phyloP scores from a whole-genome alignment of 53 echinoderm and acorn worm species.

The Pentamera pediparva region DNA sequence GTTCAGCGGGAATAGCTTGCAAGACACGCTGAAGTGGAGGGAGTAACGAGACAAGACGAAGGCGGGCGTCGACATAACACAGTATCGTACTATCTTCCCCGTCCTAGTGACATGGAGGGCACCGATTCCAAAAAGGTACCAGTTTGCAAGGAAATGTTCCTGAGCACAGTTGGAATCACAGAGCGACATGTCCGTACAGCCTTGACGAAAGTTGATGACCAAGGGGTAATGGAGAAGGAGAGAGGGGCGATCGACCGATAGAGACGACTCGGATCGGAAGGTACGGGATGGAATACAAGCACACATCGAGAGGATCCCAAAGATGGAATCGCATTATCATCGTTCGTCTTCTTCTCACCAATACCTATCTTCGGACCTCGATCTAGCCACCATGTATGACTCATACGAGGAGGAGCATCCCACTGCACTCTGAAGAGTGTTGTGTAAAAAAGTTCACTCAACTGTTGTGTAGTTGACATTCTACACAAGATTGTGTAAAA shows the following conservation, averaged over 20 bases:
- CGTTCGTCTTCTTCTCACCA: conserved; percentile 4
- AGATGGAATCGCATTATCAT: conserved; percentile 42
- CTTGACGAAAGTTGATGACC: not conserved
- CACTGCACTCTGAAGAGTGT: too few species aligned
- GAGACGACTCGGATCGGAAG: conserved; percentile 1
- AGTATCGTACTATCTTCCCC: not conserved
- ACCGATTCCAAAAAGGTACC: not conserved
- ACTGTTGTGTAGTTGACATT: too few species aligned
- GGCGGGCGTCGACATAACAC: not conserved
- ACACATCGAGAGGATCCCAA: conserved; percentile 34
- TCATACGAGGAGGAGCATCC: conserved; percentile 32
- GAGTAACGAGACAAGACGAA: not conserved
- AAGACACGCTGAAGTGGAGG: conserved; percentile 11
- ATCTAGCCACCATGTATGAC: conserved; percentile 34
- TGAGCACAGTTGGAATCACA: conserved; percentile 29
- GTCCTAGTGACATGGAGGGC: not conserved
- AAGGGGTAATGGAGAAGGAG: not conserved
- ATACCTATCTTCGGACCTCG: conserved; percentile 41
- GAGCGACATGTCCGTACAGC: conserved; percentile 35
- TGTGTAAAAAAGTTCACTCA: too few species aligned
- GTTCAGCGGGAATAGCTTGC: conserved; percentile 34
- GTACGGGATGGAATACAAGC: conserved; percentile 23
- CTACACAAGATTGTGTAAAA: too few species aligned
- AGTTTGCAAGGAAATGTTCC: conserved; percentile 33
- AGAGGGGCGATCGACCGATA: conserved; percentile 5